These are phyloP conservation scores for Apogon hyalosoma DNA, from an alignment of 2,797 vertebrate species.

Conservation along the genomic window DNA sequence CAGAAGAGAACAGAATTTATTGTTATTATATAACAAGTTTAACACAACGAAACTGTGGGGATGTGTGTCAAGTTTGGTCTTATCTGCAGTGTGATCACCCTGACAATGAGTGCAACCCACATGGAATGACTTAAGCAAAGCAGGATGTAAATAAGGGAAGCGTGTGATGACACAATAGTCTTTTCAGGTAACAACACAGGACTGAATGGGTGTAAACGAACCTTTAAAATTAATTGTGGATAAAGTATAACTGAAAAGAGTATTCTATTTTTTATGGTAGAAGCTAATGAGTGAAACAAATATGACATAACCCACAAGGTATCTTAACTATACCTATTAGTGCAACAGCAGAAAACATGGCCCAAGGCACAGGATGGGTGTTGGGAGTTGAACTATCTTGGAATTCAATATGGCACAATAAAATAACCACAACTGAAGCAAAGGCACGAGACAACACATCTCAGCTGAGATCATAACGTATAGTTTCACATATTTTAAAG, in stretches of 20 bases:
- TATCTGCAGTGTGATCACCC: background rate
- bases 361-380: conserved; percentile 73
- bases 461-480: conserved; percentile 32
- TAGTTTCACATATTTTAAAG: conserved; percentile 28
- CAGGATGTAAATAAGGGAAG: conserved; percentile 58
- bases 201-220: background rate
- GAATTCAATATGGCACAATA: conserved; percentile 65
- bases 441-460: conserved; percentile 47
- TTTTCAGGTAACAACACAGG: conserved; percentile 13
- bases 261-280: background rate
- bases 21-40: too few relatives aligned
- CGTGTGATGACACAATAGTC: conserved; percentile 28
- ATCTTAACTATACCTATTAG: conserved; percentile 51
- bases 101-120: conserved; percentile 12
- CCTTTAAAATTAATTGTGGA: background rate
- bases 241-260: background rate
- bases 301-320: conserved; percentile 56
- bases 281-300: conserved; percentile 1
- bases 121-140: conserved; percentile 50
- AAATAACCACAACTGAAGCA: conserved; percentile 58
- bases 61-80: too few relatives aligned
- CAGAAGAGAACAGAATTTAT: background rate
- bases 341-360: conserved; percentile 61
- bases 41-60: too few relatives aligned
- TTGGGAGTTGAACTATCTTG: conserved; percentile 50